Conservation (phyloP, 2,888 invertebrate species). For the Blera fallax region DNA sequence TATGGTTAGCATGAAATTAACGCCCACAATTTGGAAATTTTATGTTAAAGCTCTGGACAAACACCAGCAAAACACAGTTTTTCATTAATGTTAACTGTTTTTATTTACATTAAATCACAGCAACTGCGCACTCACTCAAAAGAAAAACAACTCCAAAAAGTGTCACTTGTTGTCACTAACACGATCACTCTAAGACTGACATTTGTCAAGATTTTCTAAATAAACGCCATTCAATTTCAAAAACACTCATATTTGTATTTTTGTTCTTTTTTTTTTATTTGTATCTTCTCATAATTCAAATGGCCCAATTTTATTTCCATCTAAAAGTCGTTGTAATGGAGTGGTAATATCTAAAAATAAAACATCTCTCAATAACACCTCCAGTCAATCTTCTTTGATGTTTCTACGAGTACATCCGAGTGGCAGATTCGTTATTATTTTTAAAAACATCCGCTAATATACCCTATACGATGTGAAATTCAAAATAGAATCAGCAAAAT, state of each 20-base stretch:
- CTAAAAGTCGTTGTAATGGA: not conserved
- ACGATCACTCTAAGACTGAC: slow-evolving; percentile 32
- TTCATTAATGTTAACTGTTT: no score
- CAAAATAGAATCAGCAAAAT: slow-evolving; percentile 21
- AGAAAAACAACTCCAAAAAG: not conserved
- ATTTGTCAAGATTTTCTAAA: slow-evolving; percentile 9
- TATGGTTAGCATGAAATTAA: no score
- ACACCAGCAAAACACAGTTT: no score
- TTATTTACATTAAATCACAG: not conserved
- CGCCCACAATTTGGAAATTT: no score
- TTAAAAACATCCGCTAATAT: slow-evolving; percentile 23
- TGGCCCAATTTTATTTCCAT: slow-evolving; percentile 42
- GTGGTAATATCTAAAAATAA: slow-evolving; percentile 25
- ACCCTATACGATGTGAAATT: slow-evolving; percentile 42
- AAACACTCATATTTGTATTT: not conserved
- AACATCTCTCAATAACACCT: not conserved
- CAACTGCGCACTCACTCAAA: not conserved
- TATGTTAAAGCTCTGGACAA: no score
- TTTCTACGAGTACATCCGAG: not conserved
- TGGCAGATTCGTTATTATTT: slow-evolving; percentile 2
- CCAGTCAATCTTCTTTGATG: slow-evolving; percentile 16
- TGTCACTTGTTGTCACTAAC: slow-evolving; percentile 37
- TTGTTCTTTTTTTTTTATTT: not conserved
- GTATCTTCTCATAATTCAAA: slow-evolving; percentile 18
- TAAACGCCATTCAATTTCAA: slow-evolving; percentile 14